phyloP scores from a whole-genome alignment of 2,113 vertebrate genomes.

The Takifugu bimaculatus region DNA sequence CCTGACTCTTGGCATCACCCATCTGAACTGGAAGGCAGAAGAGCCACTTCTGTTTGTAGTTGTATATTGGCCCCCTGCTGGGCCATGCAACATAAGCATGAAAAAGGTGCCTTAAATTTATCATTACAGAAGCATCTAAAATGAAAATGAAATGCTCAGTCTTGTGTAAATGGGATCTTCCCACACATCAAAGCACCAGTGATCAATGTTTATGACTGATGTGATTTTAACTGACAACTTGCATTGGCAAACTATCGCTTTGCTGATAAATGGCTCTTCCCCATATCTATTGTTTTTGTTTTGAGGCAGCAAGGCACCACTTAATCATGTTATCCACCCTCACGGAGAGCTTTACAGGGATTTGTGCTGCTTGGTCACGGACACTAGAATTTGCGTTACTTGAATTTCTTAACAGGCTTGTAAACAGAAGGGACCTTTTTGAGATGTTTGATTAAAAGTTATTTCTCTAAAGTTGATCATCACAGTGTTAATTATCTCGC shows the following conservation, averaged over 20 bases:
- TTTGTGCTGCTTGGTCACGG: not conserved
- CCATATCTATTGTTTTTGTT: conserved; percentile 4
- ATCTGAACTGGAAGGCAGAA: too few species aligned
- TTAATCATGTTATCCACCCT: conserved; percentile 3
- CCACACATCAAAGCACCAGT: not conserved
- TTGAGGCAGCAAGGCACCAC: not conserved
- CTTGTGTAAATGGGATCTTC: not conserved
- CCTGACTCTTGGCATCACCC: too few species aligned
- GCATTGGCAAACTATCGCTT: not conserved
- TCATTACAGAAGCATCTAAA: too few species aligned
- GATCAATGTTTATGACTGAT: conserved; percentile 9
- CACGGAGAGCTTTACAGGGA: not conserved
- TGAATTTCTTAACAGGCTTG: conserved; percentile 22
- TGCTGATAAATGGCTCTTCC: conserved; percentile 5
- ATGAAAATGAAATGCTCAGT: not conserved
- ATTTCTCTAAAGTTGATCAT: conserved; percentile 50
- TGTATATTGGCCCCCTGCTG: too few species aligned
- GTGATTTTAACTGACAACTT: conserved; percentile 6
- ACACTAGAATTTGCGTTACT: conserved; percentile 2
- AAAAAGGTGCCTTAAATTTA: too few species aligned
- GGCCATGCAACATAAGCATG: too few species aligned
- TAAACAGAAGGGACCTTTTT: conserved; percentile 31
- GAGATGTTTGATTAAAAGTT: conserved; percentile 38
- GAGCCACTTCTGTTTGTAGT: too few species aligned
- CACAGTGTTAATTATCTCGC: conserved; percentile 46